These are phyloP conservation scores for Portevinia maculata DNA, from an alignment of 2,888 invertebrate genomes.

Conservation along the genomic window DNA sequence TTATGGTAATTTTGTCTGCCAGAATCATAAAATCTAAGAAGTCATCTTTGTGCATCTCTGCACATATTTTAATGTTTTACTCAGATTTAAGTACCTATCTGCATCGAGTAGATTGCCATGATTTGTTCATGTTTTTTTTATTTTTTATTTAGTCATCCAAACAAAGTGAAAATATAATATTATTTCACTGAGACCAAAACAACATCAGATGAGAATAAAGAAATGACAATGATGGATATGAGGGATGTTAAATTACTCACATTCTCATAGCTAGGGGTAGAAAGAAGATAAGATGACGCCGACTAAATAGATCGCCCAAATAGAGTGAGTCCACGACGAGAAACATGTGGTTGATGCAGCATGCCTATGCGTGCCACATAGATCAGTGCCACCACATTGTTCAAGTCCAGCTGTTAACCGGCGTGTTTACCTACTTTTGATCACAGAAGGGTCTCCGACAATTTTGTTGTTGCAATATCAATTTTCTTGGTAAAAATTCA, in stretches of 20 bases:
- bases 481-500: conserved; percentile 33
- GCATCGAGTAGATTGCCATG: no score
- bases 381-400: conserved; percentile 46
- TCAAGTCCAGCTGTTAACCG: conserved; percentile 50
- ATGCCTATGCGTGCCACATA: not conserved
- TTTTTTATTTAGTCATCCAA: not conserved
- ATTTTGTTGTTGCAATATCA: conserved; percentile 16
- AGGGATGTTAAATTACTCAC: conserved; percentile 36
- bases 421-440: conserved; percentile 58
- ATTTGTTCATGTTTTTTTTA: conserved; percentile 34
- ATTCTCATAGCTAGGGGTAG: conserved; percentile 12
- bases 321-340: not conserved
- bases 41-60: not conserved
- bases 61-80: no score
- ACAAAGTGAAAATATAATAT: not conserved
- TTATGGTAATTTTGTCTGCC: conserved; percentile 44
- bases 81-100: no score
- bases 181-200: not conserved
- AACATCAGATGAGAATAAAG: conserved; percentile 19
- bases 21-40: conserved; percentile 41
- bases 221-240: conserved; percentile 41
- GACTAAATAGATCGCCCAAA: conserved; percentile 22
- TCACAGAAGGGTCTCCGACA: conserved; percentile 44
- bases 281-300: conserved; percentile 32
- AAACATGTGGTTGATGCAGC: conserved; percentile 48